Conservation (phyloP, 2,888 invertebrate species). For the Ischnus inquisitorius region DNA sequence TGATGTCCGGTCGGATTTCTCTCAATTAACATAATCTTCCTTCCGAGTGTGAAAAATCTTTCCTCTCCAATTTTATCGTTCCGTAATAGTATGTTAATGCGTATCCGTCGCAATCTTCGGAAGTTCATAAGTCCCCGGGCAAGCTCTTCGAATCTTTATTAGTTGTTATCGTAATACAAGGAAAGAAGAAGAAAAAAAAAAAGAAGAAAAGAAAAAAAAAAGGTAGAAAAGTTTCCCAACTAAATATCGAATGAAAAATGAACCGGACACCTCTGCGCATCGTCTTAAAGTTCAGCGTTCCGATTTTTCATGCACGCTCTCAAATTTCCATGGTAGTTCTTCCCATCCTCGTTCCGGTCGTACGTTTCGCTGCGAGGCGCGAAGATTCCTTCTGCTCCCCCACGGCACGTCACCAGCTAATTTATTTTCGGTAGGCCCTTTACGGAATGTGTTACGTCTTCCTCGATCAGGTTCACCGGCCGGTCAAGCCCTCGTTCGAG, state of each 20-base stretch:
- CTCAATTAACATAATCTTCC: constrained; percentile 69
- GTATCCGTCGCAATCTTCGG: constrained; percentile 29
- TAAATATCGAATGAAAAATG: not conserved
- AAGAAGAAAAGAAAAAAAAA: not conserved
- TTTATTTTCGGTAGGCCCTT: constrained; percentile 59
- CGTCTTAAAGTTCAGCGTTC: not conserved
- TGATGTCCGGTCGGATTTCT: constrained; percentile 65
- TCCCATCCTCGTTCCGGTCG: constrained; percentile 4
- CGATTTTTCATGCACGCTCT: constrained; percentile 29
- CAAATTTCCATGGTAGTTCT: constrained; percentile 3
- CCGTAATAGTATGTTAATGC: constrained; percentile 58
- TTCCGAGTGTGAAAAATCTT: constrained; percentile 51
- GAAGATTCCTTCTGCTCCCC: constrained; percentile 5
- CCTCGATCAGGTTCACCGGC: constrained; percentile 66
- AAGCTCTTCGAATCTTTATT: not conserved
- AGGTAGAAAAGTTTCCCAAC: not conserved
- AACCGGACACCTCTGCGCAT: constrained; percentile 1
- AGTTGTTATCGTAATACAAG: not conserved
- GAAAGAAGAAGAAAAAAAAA: not conserved
- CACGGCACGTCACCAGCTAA: constrained; percentile 33
- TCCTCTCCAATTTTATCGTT: constrained; percentile 30
- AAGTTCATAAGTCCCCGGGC: constrained; percentile 8
- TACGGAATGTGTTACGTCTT: constrained; percentile 63
- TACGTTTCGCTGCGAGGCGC: constrained; percentile 6
- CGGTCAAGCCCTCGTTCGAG: constrained; percentile 61